Conservation (phyloP, 2,797 vertebrate species). For the Diceros bicornis region DNA sequence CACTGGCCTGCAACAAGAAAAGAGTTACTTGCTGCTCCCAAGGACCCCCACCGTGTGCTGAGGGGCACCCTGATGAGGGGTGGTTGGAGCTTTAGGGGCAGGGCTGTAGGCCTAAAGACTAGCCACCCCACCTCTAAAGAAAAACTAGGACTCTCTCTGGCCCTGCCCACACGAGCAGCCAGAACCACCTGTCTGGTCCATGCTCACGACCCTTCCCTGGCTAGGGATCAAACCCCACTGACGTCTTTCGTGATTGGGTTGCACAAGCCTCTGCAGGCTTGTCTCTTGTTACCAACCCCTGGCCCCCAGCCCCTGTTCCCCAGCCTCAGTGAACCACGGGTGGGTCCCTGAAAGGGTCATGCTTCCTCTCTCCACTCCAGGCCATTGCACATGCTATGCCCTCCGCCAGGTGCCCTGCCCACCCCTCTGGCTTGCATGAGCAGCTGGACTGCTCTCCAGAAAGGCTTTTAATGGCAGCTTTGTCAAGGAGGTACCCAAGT, state of each 20-base stretch:
- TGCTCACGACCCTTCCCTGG: neutral
- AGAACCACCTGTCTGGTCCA: neutral
- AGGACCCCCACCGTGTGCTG: accelerated
- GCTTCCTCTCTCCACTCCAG: neutral
- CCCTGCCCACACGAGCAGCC: accelerated
- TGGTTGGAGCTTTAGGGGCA: neutral
- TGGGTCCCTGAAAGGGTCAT: neutral
- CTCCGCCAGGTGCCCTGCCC: too few relatives aligned
- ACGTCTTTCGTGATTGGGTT: neutral
- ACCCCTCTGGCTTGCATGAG: neutral
- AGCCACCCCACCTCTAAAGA: neutral
- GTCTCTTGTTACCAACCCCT: neutral
- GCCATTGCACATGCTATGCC: accelerated
- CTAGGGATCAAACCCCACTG: neutral
- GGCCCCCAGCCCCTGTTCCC: neutral
- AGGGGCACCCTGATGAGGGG: neutral
- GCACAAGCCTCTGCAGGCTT: neutral
- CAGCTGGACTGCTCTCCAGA: neutral
- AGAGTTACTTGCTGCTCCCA: neutral
- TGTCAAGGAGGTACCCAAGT: neutral
- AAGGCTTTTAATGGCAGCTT: neutral
- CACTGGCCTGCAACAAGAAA: conserved; percentile 92
- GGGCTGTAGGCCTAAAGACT: neutral
- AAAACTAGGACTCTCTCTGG: neutral
- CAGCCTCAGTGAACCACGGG: neutral